phyloP scores from a whole-genome alignment of 2,797 vertebrate species.

The Pangasius mekongensis region DNA sequence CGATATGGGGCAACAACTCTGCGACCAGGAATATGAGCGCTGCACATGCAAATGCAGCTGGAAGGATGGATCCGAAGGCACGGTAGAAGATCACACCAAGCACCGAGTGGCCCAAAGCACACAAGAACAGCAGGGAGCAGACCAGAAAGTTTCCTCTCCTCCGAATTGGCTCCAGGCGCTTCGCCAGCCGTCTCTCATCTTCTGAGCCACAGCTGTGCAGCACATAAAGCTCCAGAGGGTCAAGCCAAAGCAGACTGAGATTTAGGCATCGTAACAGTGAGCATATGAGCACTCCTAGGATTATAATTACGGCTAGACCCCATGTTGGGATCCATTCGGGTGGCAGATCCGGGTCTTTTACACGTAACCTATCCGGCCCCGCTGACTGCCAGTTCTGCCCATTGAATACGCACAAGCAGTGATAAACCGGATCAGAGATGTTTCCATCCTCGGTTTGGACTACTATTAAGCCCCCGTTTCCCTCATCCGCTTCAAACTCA shows the following conservation, averaged over 20 bases:
- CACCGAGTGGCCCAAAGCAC: conserved; percentile 78
- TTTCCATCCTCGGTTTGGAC: conserved; percentile 63
- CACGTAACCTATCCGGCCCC: conserved; percentile 69
- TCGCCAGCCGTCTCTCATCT: conserved; percentile 81
- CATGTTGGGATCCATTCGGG: conserved; percentile 71
- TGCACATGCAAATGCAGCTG: conserved; percentile 79
- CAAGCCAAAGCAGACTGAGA: conserved; percentile 83
- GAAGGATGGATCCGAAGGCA: conserved; percentile 70
- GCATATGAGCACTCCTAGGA: conserved; percentile 71
- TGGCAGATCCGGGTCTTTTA: conserved; percentile 56
- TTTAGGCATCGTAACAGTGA: conserved; percentile 78
- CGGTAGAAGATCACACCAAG: conserved; percentile 81
- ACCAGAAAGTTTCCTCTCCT: conserved; percentile 84
- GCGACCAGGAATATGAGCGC: conserved; percentile 81
- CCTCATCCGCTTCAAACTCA: conserved; percentile 53
- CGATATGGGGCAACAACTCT: conserved; percentile 82
- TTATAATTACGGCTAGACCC: conserved; percentile 71
- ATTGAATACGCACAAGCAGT: conserved; percentile 73
- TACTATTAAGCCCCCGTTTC: conserved; percentile 70
- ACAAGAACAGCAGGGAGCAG: conserved; percentile 82
- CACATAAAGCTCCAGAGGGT: conserved; percentile 87
- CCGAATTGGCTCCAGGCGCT: conserved; percentile 82
- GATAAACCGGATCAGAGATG: conserved; percentile 37
- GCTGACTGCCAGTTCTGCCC: conserved; percentile 67
- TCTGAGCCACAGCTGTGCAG: conserved; percentile 87